Base-by-base conservation (phyloP, 2,113 vertebrate species). In the Sebastes schlegelii region DNA sequence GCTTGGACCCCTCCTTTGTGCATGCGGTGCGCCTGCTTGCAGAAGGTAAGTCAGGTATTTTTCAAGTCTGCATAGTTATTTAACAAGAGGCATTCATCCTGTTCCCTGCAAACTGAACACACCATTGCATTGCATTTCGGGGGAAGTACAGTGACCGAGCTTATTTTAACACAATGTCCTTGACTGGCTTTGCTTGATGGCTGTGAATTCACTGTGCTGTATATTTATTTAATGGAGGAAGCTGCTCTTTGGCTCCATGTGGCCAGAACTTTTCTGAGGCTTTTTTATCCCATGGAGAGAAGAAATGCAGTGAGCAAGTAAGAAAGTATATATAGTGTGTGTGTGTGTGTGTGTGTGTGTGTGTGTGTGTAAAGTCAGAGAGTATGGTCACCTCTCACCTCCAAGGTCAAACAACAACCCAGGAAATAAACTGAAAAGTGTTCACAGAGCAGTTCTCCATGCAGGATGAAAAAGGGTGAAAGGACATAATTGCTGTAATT, bases 11-110 rank as follows among this genome's bases (percentile, higher is more conserved):
- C 45, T 97, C 97, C 63, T 98, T 97, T 94, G 96, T 97, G 89
- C 97, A 99, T 65, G 97, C 97, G 4, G 95, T 96, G 94, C 97
- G 97, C 77, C 95, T 99, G 79, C 94, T 99, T 89, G 96, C 96
- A 7, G 97, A 98, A 96, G 98, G 98, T 98, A 97, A 95, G 95
- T 79, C 73, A 67, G 72, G 58, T 75, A 40, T 80, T 77, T 62
- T 65, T n/a, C 23, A 34, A 7, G 43, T 77, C 9, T 23, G 54
- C 21, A 9, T 5, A 55, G 57, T 81, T 66, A 34, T 64, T 49
- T 43, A 12, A 3, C 46, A 17, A 43, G 68, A 40, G n/a, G 51
- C 21, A 48, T 17, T 71, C 60, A n/a, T 57, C 61, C 1, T 23
- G 57, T 54, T 68, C 40, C 1, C 12, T 84, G 61, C 55, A 46